These are phyloP conservation scores for Meloidogyne chitwoodi DNA, from an alignment of 1,140 invertebrate species.

Conservation along the genomic window DNA sequence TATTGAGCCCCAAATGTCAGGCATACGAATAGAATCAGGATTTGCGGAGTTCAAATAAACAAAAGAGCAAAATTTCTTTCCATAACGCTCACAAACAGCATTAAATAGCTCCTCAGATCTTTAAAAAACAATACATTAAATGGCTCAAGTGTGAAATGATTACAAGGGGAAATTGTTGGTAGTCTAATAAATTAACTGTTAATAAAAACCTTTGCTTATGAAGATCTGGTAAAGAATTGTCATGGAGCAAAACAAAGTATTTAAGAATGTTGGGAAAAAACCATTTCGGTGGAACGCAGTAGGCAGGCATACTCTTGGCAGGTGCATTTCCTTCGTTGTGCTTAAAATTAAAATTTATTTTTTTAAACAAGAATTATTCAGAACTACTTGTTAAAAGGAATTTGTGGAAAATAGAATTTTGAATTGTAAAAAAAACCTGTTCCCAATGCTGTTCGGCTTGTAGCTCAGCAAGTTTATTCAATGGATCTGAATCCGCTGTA, in stretches of 20 bases:
- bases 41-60: slow-evolving; percentile 42
- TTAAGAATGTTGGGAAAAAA: slow-evolving; percentile 75
- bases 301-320: slow-evolving; percentile 22
- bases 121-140: not conserved
- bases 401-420: no score
- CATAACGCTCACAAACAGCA: slow-evolving; percentile 29
- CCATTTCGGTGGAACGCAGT: slow-evolving; percentile 70
- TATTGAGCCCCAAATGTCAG: slow-evolving; percentile 40
- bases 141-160: not conserved
- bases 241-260: slow-evolving; percentile 84
- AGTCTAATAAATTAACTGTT: not conserved
- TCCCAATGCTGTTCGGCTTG: slow-evolving; percentile 39
- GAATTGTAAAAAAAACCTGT: slow-evolving; percentile 33
- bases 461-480: slow-evolving; percentile 34
- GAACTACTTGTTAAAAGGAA: no score
- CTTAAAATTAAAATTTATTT: slow-evolving; percentile 11
- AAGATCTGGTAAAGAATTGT: slow-evolving; percentile 66
- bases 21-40: slow-evolving; percentile 20
- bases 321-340: slow-evolving; percentile 28
- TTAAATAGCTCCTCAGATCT: slow-evolving; percentile 36
- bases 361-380: no score
- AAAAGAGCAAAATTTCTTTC: slow-evolving; percentile 36
- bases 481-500: slow-evolving; percentile 40
- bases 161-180: not conserved
- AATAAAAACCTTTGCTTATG: slow-evolving; percentile 65